A percentile compares a stretch with the other conserved stretches of the same genome.
Conservation (phyloP, 2,888 invertebrate genomes). For the Suillia variegata region DNA sequence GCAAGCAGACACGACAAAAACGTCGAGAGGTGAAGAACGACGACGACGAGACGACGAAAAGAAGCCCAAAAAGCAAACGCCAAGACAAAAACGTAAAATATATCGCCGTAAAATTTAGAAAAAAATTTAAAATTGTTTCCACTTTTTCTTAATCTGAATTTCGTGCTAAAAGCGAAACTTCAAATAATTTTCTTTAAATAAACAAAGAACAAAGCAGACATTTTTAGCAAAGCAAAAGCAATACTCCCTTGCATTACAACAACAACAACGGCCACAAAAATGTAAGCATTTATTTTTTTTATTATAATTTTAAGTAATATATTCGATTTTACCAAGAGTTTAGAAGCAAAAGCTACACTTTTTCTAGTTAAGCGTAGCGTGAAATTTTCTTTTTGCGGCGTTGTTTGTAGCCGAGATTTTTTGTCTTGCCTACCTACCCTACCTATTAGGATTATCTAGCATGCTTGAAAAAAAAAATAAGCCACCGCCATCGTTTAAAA, state of each 20-base stretch:
- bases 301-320: no score
- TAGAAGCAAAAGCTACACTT: no score
- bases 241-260: conserved; percentile 40
- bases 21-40: conserved; percentile 26
- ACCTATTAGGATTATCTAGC: no score
- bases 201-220: neutral
- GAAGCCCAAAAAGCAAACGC: conserved; percentile 29
- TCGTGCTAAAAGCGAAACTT: neutral
- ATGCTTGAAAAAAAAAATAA: neutral
- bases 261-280: no score
- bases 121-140: neutral
- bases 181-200: neutral
- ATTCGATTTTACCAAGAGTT: no score
- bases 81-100: conserved; percentile 24
- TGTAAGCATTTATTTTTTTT: conserved; percentile 16
- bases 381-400: neutral
- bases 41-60: conserved; percentile 25
- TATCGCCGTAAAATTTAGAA: neutral
- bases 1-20: conserved; percentile 22
- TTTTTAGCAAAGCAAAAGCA: conserved; percentile 38
- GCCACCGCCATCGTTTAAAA: no score
- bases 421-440: no score
- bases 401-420: neutral
- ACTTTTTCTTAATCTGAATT: neutral
- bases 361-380: neutral